Percentiles rank a stretch among this genome's conserved stretches.
Conservation (phyloP, 2,888 invertebrate genomes). For the Crocallis elinguaria region DNA sequence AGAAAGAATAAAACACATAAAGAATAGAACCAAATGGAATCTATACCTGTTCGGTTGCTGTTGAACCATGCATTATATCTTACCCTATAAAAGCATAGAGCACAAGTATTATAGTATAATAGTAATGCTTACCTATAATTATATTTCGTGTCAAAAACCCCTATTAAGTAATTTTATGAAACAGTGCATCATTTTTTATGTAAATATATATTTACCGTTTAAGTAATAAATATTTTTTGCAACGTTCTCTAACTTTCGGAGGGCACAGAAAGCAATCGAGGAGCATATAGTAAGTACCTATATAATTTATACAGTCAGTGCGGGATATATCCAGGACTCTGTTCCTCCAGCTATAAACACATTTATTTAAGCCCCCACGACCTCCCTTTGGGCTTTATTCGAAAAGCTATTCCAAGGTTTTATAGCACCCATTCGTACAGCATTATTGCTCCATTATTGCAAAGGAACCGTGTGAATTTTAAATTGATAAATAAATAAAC, state of each 20-base stretch:
- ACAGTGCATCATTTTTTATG: too few relatives aligned
- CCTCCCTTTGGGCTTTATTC: conserved; percentile 64
- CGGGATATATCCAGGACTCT: conserved; percentile 37
- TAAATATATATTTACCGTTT: too few relatives aligned
- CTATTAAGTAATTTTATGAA: too few relatives aligned
- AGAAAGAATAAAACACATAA: too few relatives aligned
- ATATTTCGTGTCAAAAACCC: too few relatives aligned
- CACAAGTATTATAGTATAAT: too few relatives aligned
- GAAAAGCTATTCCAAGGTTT: conserved; percentile 67
- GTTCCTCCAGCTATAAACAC: conserved; percentile 59
- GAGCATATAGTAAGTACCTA: conserved; percentile 38
- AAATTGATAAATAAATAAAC: conserved; percentile 33
- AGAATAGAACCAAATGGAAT: too few relatives aligned
- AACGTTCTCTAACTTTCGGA: neutral
- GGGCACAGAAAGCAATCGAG: conserved; percentile 40
- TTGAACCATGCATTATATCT: too few relatives aligned
- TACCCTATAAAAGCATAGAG: too few relatives aligned
- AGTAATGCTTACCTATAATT: too few relatives aligned
- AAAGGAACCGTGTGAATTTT: conserved; percentile 56
- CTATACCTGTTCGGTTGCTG: too few relatives aligned
- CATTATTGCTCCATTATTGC: conserved; percentile 70
- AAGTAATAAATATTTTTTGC: neutral
- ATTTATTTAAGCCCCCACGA: conserved; percentile 60
- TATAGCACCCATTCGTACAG: conserved; percentile 66
- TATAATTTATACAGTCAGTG: conserved; percentile 46